Base-by-base conservation (phyloP, 2,797 vertebrate genomes). In the Enteromius treurensis region DNA sequence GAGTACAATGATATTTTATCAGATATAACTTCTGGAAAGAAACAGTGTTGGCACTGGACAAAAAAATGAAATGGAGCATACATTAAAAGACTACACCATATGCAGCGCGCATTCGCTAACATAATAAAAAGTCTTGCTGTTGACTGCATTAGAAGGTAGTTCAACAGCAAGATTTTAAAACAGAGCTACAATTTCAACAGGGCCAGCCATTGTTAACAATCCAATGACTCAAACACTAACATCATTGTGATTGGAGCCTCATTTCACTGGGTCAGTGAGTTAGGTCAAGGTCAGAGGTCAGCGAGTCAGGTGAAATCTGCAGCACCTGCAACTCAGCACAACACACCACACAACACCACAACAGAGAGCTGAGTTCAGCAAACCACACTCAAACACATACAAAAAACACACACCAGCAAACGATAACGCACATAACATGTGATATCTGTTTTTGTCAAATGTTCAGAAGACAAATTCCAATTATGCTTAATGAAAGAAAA, bases 211-310 rank as follows among this genome's bases (percentile, higher is more conserved):
- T 77, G 62, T 75, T 75, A 75, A 53, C 73, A 68, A 62, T 68
- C 49, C 34, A 47, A 32, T 69, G 47, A 64, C 40, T 82, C 71
- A 58, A 23, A 82, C 70, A 81, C 65, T 73, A 53, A 14, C 80
- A 75, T 74, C 42, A 82, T 58, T 82, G 71, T 82, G 47, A 67
- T 3, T 32, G 47, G n/a, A 55, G 73, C 47, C 62, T 47, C 71
- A 55, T 67, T 82, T 82, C 47, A 76, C 17, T 42, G 37, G 49
- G 74, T 77, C 81, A 77, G 10, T 37, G 51, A 60, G 62, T 76
- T 62, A 55, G 58, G 53, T 64, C 69, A 81, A 73, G 70, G 69
- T 81, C 55, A 81, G 70, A 82, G 62, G 81, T 82, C 73, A 82
- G 70, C n/a, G 80, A 65, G 32, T 64, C 81, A 77, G 58, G 58